Evolutionary conservation across 2,113 vertebrate species (phyloP).

Genomic region (Melanerpes formicivorus): DNA sequence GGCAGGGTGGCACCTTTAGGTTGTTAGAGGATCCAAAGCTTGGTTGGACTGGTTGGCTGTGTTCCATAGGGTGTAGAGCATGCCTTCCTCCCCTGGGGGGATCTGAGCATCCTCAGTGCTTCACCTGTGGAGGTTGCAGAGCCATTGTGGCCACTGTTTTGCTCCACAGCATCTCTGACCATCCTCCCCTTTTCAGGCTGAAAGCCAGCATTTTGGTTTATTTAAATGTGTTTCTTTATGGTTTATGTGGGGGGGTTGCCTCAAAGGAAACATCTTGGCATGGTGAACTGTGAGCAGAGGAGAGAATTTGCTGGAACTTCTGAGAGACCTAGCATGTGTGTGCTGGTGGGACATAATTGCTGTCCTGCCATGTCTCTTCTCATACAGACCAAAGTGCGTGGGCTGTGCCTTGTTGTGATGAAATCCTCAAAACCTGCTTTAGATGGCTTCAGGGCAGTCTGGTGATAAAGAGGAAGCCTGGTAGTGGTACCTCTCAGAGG

Average conservation of each 20-base stretch:
- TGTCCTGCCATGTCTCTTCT: background rate
- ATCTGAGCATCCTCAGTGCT: background rate
- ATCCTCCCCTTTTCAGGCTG: background rate
- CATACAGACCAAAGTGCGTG: background rate
- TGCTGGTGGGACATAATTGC: background rate
- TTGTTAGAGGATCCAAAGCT: background rate
- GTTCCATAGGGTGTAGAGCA: background rate
- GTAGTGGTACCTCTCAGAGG: background rate
- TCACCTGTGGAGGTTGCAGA: background rate
- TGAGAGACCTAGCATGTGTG: background rate
- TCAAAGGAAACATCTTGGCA: background rate
- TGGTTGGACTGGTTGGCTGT: background rate
- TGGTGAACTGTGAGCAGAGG: background rate
- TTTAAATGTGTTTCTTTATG: background rate
- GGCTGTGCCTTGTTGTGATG: background rate
- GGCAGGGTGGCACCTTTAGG: background rate
- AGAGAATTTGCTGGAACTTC: constrained; percentile 9
- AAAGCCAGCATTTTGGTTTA: background rate
- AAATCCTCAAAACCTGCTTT: background rate
- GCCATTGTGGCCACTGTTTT: background rate
- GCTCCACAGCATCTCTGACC: background rate
- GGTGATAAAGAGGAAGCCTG: background rate
- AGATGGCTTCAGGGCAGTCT: background rate
- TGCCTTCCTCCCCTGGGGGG: background rate
- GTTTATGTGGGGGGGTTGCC: background rate